A percentile compares a stretch with the other conserved stretches of the same genome.
These are phyloP conservation scores for Margaritifera margaritifera DNA, from an alignment of 2,888 invertebrate genomes.

Conservation along the genomic window DNA sequence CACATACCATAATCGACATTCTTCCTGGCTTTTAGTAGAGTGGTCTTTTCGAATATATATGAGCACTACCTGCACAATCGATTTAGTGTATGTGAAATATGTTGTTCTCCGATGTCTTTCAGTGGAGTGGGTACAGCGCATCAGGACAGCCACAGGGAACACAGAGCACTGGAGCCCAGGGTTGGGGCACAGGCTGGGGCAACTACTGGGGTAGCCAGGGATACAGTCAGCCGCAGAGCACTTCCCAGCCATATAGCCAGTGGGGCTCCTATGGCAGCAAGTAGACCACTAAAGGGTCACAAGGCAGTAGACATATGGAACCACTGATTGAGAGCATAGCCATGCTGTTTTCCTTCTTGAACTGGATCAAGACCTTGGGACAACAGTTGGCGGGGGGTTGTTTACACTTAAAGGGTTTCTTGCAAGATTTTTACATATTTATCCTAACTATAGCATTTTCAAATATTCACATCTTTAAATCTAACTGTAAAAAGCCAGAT, in stretches of 20 bases:
- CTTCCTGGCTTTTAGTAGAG: no score
- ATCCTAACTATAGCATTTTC: no score
- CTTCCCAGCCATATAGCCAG: constrained; percentile 19
- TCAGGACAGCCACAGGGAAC: constrained; percentile 10
- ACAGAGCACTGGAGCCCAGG: constrained; percentile 9
- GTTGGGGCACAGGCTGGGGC: constrained; percentile 13
- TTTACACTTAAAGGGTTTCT: no score
- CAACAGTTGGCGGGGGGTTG: no score
- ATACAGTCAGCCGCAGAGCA: constrained; percentile 28
- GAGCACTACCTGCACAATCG: no score
- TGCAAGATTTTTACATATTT: no score
- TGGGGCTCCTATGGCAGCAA: constrained; percentile 20
- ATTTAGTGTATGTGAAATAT: no score
- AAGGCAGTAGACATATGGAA: constrained; percentile 3
- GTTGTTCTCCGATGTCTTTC: constrained; percentile 5
- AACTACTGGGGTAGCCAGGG: constrained; percentile 23
- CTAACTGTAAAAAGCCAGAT: no score
- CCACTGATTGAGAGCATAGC: constrained; percentile 1
- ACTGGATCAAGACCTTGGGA: no score
- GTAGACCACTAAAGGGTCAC: constrained; percentile 1
- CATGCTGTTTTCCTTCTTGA: not conserved
- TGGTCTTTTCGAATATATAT: no score
- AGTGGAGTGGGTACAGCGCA: constrained; percentile 37
- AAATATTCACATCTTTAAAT: no score
- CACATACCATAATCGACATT: no score